These are phyloP conservation scores for Temnothorax longispinosus DNA, from an alignment of 1,140 invertebrate genomes.

Conservation along the genomic window DNA sequence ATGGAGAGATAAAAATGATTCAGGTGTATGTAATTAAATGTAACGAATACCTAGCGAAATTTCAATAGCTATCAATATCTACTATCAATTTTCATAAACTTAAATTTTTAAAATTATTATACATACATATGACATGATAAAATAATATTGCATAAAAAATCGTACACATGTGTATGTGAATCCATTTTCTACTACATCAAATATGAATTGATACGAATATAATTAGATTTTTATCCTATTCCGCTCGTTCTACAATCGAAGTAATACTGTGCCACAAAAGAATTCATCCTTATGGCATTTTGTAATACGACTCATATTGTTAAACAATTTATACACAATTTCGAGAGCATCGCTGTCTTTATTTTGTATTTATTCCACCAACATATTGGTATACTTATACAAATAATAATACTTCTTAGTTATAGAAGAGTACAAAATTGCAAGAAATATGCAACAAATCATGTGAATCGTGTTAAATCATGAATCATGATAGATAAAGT, in stretches of 20 bases:
- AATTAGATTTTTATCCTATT: neutral
- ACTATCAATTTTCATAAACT: constrained; percentile 8
- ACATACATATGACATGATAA: neutral
- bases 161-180: neutral
- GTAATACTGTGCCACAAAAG: constrained; percentile 21
- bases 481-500: neutral
- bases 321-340: neutral
- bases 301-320: neutral
- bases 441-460: neutral
- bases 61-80: neutral
- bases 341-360: neutral
- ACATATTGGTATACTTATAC: neutral
- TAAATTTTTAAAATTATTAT: constrained; percentile 3
- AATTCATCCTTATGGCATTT: neutral
- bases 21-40: neutral
- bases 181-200: neutral
- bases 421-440: constrained; percentile 1
- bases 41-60: neutral
- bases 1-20: constrained; percentile 8
- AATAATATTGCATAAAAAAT: constrained; percentile 22
- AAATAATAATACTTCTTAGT: constrained; percentile 36
- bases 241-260: neutral
- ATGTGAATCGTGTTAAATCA: neutral
- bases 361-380: constrained; percentile 11
- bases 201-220: neutral